Evolutionary conservation across 2,888 invertebrate genomes (phyloP).

Genomic region (Stomorhina lunata): DNA sequence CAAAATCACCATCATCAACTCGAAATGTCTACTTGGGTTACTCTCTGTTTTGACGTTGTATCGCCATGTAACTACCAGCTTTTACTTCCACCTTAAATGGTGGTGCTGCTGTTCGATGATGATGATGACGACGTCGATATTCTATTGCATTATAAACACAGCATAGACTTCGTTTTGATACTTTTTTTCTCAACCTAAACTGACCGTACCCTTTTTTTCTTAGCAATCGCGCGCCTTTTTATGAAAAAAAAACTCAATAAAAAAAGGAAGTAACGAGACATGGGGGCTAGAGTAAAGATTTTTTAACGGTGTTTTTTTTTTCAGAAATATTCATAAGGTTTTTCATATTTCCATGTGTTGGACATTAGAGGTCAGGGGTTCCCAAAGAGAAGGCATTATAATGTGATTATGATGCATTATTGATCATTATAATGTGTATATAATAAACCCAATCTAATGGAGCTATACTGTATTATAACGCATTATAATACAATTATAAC

Average conservation of each 20-base stretch:
- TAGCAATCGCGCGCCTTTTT: slow-evolving; percentile 40
- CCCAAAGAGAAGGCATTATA: too few relatives aligned
- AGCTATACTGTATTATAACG: too few relatives aligned
- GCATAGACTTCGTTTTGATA: slow-evolving; percentile 27
- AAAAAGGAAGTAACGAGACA: slow-evolving; percentile 7
- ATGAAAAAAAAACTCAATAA: neutral
- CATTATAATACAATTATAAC: too few relatives aligned
- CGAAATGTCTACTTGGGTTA: slow-evolving; percentile 53
- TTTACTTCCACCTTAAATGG: slow-evolving; percentile 35
- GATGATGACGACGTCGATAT: slow-evolving; percentile 40
- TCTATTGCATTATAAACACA: slow-evolving; percentile 39
- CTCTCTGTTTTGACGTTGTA: slow-evolving; percentile 32
- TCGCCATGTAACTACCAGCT: slow-evolving; percentile 8
- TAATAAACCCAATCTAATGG: too few relatives aligned
- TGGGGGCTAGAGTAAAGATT: slow-evolving; percentile 9
- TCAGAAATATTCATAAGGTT: neutral
- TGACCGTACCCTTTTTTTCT: slow-evolving; percentile 36
- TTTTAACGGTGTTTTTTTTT: slow-evolving; percentile 25
- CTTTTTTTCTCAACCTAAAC: slow-evolving; percentile 24
- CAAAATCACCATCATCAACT: slow-evolving; percentile 70
- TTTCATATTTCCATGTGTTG: slow-evolving; percentile 9
- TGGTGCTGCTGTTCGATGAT: slow-evolving; percentile 42
- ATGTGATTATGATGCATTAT: too few relatives aligned
- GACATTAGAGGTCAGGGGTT: slow-evolving; percentile 1
- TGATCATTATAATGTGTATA: too few relatives aligned